Conservation (phyloP, 2,888 invertebrate species). For the Silvanus unidentatus region DNA sequence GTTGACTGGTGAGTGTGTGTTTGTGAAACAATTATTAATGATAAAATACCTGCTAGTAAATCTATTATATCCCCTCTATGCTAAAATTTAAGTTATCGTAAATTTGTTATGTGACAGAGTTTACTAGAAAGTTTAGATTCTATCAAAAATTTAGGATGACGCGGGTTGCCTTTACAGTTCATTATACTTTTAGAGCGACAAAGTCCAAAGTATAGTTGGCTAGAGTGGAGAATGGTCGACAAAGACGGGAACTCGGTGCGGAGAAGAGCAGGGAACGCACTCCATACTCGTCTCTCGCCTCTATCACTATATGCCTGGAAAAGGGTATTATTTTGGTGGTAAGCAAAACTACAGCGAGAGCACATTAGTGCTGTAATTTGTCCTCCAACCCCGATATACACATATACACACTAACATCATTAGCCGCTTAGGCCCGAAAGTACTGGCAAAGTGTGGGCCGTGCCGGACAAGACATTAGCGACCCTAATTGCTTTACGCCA, state of each 20-base stretch:
- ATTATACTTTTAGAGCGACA: constrained; percentile 28
- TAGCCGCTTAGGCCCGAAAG: constrained; percentile 40
- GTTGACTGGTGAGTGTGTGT: too few species aligned
- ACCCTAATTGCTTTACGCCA: constrained; percentile 43
- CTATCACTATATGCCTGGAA: constrained; percentile 3
- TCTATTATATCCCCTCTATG: constrained; percentile 11
- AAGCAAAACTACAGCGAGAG: constrained; percentile 24
- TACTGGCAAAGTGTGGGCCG: constrained; percentile 40
- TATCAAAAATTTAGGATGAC: constrained; percentile 31
- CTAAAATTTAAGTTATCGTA: constrained; percentile 13
- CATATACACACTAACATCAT: constrained; percentile 36
- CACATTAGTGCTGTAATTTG: constrained; percentile 43
- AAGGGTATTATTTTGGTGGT: not conserved
- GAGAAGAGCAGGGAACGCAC: not conserved
- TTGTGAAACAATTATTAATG: constrained; percentile 13
- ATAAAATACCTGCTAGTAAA: constrained; percentile 16
- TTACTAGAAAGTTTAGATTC: constrained; percentile 26
- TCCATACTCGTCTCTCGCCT: not conserved
- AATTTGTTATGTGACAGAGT: constrained; percentile 13
- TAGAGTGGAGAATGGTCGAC: constrained; percentile 5
- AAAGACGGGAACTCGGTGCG: too few species aligned
- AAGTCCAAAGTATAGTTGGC: constrained; percentile 11
- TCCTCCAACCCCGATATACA: constrained; percentile 25
- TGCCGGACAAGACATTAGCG: constrained; percentile 45
- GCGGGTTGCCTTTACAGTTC: constrained; percentile 30